phyloP scores from a whole-genome alignment of 2,113 vertebrate genomes.

The Chiloscyllium plagiosum region DNA sequence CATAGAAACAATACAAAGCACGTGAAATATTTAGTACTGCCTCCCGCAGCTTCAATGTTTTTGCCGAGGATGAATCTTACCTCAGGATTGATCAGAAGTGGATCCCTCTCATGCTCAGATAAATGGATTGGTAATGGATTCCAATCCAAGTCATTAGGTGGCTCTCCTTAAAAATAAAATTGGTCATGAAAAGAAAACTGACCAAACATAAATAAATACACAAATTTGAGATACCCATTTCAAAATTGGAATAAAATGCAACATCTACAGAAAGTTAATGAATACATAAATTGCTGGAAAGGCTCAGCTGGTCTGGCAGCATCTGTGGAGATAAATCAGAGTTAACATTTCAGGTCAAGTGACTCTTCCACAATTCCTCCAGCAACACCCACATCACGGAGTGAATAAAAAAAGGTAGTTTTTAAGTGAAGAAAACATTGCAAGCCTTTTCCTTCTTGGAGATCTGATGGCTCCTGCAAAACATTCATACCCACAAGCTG shows the following conservation, averaged over 20 bases:
- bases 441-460: no score
- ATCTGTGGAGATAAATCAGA: no score
- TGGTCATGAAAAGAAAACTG: background rate
- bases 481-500: no score
- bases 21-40: background rate
- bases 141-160: constrained; percentile 46
- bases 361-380: no score
- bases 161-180: constrained; percentile 50
- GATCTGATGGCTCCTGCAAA: no score
- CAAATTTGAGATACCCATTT: background rate
- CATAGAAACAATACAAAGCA: background rate
- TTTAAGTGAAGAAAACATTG: no score
- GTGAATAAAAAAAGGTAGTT: no score
- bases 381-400: no score
- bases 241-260: background rate
- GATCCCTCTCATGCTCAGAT: constrained; percentile 53
- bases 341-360: no score
- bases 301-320: no score
- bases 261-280: background rate
- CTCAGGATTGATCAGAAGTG: constrained; percentile 64
- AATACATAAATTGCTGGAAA: no score
- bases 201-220: no score
- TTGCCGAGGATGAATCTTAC: constrained; percentile 45
- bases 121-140: constrained; percentile 58
- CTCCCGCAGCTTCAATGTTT: background rate